phyloP scores from a whole-genome alignment of 2,888 invertebrate genomes.

The Eucera pruinosa region DNA sequence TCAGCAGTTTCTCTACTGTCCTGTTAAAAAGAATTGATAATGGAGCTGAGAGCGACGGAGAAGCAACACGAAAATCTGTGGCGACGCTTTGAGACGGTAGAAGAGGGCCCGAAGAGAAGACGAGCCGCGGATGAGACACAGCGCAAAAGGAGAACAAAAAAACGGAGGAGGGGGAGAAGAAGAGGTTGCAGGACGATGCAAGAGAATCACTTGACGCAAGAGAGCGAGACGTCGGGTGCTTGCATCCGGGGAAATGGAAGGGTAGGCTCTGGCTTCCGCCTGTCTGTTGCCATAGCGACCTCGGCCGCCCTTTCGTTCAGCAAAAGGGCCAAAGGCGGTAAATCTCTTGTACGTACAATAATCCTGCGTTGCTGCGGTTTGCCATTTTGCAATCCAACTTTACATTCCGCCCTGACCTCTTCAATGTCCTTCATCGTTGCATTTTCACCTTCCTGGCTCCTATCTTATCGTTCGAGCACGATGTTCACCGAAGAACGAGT shows the following conservation, averaged over 20 bases:
- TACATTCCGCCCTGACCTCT: constrained; percentile 33
- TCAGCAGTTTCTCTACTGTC: background rate
- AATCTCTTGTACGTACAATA: constrained; percentile 82
- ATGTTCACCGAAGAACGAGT: too few relatives aligned
- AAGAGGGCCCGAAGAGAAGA: constrained; percentile 46
- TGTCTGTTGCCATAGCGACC: constrained; percentile 82
- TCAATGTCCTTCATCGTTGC: constrained; percentile 19
- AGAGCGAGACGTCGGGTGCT: constrained; percentile 74
- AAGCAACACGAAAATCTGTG: constrained; percentile 29
- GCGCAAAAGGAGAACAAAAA: constrained; percentile 52
- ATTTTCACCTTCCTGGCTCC: constrained; percentile 7
- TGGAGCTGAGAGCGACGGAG: constrained; percentile 26
- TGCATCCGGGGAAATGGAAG: constrained; percentile 74
- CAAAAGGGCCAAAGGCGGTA: constrained; percentile 79
- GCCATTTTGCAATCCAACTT: constrained; percentile 77
- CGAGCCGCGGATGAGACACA: constrained; percentile 38
- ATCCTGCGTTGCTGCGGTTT: constrained; percentile 75
- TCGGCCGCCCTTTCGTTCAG: constrained; percentile 77
- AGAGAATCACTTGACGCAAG: constrained; percentile 79
- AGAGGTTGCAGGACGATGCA: constrained; percentile 65
- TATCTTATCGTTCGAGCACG: too few relatives aligned
- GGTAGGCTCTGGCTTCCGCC: constrained; percentile 77
- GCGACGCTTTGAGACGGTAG: constrained; percentile 52
- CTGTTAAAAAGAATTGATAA: constrained; percentile 63
- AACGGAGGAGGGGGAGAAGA: constrained; percentile 40